Base-by-base conservation (phyloP, 2,113 vertebrate species). In the Promerops cafer region DNA sequence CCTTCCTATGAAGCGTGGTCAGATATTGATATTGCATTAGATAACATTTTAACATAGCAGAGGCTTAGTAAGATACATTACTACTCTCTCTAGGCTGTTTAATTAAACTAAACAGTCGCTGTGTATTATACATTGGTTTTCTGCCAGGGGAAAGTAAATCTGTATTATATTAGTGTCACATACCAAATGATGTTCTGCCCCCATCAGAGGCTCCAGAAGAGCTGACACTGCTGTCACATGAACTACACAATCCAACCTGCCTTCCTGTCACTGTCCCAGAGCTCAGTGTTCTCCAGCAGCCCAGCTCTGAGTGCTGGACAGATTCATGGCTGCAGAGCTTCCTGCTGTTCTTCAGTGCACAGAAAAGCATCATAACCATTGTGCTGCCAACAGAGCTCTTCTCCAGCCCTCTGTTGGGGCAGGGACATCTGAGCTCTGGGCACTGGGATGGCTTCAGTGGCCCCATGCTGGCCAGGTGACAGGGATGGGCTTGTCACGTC, bases 21-120 rank as follows among this genome's bases (percentile, higher is more conserved):
- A 93, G 79, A 93, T 94, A 97, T 72, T 78, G 93, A 60, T 90
- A 92, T 78, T 95, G 68, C 88, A 57, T 94, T 96, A 95, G 80
- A 80, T 93, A 90, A 71, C 72, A 57, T 95, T 95, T 96, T 90
- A 94, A 82, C 72, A 72, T 78, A 89, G 69, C 56, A 90, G 76
- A 96, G 86, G 60, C 86, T 96, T 90, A 96, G 89, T 94, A 96
- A 95, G 88, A 84, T 65, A 87, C 69, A 68, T 65, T 89, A 87
- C 94, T 90, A 93, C 83, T 96, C 93, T 96, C 96, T 89, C 90
- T 72, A 79, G 93, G 76, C 88, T 92, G 92, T 95, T 96, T 96
- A 96, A 97, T 97, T 96, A 97, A 94, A 93, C 92, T 60, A 17
- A 96, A 90, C 60, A 76, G 69, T 84, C 27, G 2, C 69, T 92